These are phyloP conservation scores for Myopa testacea DNA, from an alignment of 2,888 invertebrate genomes.

Conservation along the genomic window DNA sequence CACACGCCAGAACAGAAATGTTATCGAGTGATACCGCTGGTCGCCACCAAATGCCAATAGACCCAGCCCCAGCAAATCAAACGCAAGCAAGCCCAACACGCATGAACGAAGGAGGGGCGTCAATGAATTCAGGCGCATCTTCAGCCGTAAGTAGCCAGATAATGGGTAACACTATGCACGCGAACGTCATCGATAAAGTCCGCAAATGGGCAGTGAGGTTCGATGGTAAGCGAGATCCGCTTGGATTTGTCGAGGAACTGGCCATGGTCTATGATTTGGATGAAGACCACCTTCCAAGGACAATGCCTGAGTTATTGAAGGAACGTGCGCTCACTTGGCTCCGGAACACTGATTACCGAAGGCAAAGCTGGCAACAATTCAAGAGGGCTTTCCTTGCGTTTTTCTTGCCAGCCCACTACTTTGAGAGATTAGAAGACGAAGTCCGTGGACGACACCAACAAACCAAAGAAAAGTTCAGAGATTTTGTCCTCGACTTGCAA, in stretches of 20 bases:
- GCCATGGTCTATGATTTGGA: not conserved
- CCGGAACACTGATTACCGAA: not conserved
- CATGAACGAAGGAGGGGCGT: not conserved
- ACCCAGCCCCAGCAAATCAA: not conserved
- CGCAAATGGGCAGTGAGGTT: not conserved
- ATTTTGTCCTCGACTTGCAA: no score
- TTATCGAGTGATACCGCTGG: not conserved
- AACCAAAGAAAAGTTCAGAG: no score
- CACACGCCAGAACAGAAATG: not conserved
- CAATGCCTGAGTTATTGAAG: slow-evolving; percentile 13
- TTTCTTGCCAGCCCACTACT: no score
- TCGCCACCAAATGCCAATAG: no score
- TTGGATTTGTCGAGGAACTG: not conserved
- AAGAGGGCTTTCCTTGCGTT: no score
- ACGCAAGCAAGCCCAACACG: not conserved
- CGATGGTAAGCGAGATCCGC: no score
- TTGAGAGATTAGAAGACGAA: no score
- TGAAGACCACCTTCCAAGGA: not conserved
- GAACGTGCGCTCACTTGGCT: not conserved
- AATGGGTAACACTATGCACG: not conserved
- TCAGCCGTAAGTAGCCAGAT: not conserved
- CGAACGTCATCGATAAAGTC: not conserved
- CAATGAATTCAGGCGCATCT: not conserved
- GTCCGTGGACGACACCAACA: no score
- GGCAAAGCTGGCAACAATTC: no score